Evolutionary conservation across 2,113 vertebrate genomes (phyloP).

Genomic region (Osmerus mordax): DNA sequence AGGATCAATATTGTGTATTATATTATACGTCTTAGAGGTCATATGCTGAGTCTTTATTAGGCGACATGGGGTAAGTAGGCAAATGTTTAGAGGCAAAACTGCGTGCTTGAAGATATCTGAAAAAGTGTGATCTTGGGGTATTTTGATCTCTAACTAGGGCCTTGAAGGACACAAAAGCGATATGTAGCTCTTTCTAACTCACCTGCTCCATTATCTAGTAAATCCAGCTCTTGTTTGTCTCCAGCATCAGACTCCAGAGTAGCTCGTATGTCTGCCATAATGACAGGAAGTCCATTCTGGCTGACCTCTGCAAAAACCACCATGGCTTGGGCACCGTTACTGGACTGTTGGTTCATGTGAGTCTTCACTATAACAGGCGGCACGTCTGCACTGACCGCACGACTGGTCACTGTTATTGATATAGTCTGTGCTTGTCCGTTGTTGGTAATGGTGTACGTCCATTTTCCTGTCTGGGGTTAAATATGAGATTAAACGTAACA

Average conservation of each 20-base stretch:
- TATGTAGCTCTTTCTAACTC: background rate
- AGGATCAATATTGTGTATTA: too few species aligned
- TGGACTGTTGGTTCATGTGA: slow-evolving; percentile 46
- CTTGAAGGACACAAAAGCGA: too few species aligned
- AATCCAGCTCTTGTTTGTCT: slow-evolving; percentile 30
- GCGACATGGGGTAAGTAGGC: too few species aligned
- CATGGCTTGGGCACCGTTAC: slow-evolving; percentile 52
- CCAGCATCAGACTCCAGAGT: slow-evolving; percentile 53
- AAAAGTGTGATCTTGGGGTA: too few species aligned
- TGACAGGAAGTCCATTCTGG: slow-evolving; percentile 58
- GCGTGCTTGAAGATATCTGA: too few species aligned
- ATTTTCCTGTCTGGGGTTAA: slow-evolving; percentile 55
- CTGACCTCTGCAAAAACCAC: slow-evolving; percentile 63
- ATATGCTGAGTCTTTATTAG: too few species aligned
- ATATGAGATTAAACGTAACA: background rate
- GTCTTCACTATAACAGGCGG: slow-evolving; percentile 50
- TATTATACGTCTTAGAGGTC: too few species aligned
- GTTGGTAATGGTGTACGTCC: slow-evolving; percentile 59
- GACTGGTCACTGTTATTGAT: slow-evolving; percentile 57
- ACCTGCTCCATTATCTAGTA: slow-evolving; percentile 73
- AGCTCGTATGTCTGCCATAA: slow-evolving; percentile 62
- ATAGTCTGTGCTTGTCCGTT: slow-evolving; percentile 50
- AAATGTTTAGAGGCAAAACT: too few species aligned
- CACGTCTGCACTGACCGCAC: slow-evolving; percentile 41
- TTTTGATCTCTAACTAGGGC: too few species aligned